Evolutionary conservation across 2,113 vertebrate species (phyloP).

Genomic region (Acanthisitta chloris): DNA sequence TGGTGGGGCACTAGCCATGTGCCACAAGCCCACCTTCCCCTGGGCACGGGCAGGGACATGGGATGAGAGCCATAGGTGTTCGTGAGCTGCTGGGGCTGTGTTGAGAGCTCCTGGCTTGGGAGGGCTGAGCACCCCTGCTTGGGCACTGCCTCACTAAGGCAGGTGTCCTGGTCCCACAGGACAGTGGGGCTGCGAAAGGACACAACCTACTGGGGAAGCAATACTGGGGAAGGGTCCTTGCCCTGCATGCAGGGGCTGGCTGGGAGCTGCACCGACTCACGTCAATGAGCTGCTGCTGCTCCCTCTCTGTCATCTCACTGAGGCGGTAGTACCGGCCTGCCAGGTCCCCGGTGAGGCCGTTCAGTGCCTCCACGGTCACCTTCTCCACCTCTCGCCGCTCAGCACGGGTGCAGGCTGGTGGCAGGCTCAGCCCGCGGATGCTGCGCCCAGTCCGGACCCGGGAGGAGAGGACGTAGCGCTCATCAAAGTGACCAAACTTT

Average conservation of each 20-base stretch:
- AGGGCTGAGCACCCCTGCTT: neutral
- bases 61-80: neutral
- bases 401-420: constrained; percentile 79
- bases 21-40: neutral
- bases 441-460: constrained; percentile 88
- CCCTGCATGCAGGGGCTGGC: neutral
- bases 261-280: constrained; percentile 61
- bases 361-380: constrained; percentile 73
- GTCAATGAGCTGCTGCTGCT: constrained; percentile 84
- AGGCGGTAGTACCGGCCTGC: constrained; percentile 80
- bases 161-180: neutral
- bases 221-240: neutral
- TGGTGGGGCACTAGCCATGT: neutral
- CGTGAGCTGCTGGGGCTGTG: neutral
- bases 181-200: neutral
- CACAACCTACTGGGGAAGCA: fast-evolving
- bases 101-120: neutral
- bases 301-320: constrained; percentile 79
- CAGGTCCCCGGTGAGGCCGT: constrained; percentile 76
- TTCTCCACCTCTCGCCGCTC: constrained; percentile 82
- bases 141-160: neutral
- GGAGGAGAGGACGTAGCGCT: constrained; percentile 93
- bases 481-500: constrained; percentile 87
- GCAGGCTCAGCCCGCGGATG: constrained; percentile 82
- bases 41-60: neutral